Percentiles rank a stretch among this genome's conserved stretches.
Conservation (phyloP, 2,113 vertebrate genomes). For the Chamaea fasciata region DNA sequence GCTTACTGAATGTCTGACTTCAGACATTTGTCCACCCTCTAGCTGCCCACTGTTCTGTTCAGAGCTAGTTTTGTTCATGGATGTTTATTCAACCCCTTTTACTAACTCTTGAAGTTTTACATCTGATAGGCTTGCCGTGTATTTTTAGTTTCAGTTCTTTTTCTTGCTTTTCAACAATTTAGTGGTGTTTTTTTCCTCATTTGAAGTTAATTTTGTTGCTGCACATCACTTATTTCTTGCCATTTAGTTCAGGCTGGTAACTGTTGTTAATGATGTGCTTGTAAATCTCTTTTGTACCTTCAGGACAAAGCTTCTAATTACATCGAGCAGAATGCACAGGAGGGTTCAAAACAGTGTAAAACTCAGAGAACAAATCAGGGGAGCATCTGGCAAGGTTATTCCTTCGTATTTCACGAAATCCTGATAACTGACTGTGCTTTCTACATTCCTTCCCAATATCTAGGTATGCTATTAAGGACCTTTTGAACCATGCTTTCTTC, state of each 20-base stretch:
- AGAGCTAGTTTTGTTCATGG: not conserved
- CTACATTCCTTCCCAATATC: not conserved
- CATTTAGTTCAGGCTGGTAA: not conserved
- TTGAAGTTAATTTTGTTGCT: not conserved
- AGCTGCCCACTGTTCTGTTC: not conserved
- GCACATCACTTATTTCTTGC: not conserved
- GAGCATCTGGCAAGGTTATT: not conserved
- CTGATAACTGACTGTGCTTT: not conserved
- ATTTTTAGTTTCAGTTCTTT: not conserved
- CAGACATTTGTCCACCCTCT: not conserved
- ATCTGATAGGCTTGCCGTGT: not conserved
- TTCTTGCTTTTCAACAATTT: not conserved
- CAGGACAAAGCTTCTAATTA: not conserved
- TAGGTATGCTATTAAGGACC: constrained; percentile 97
- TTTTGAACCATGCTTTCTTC: constrained; percentile 98
- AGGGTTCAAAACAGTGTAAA: not conserved
- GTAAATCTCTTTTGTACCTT: not conserved
- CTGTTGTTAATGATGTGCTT: not conserved
- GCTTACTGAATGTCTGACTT: not conserved
- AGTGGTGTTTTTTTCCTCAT: fast-evolving
- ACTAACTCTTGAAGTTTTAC: not conserved
- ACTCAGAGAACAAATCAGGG: not conserved
- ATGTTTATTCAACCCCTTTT: not conserved
- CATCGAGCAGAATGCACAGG: not conserved
- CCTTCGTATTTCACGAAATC: not conserved